phyloP scores from a whole-genome alignment of 2,797 vertebrate genomes.

The Masticophis lateralis region DNA sequence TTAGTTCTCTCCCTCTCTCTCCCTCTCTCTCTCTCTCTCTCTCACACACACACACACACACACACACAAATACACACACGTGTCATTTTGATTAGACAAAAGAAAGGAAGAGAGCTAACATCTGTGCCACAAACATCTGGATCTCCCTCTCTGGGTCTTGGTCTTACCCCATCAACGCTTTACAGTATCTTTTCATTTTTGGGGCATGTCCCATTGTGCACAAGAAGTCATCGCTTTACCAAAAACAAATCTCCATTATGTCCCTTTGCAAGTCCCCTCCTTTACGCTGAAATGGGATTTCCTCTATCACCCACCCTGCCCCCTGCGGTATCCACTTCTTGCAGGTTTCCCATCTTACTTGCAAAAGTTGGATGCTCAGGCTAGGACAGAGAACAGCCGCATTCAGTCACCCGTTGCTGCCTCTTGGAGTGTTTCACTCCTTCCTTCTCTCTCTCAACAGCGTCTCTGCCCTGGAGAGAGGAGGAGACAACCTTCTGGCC shows the following conservation, averaged over 20 bases:
- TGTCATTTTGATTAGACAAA: neutral
- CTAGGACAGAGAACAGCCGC: neutral
- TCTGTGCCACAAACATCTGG: neutral
- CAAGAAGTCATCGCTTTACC: neutral
- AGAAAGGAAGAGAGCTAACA: neutral
- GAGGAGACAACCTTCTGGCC: conserved; percentile 13
- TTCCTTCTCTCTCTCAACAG: neutral
- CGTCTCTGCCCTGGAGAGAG: conserved; percentile 7
- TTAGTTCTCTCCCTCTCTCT: neutral
- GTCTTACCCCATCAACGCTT: neutral
- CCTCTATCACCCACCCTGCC: too few species aligned
- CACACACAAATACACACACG: neutral
- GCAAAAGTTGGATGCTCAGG: neutral
- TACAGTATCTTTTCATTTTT: neutral
- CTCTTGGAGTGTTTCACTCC: neutral
- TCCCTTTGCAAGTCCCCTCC: neutral
- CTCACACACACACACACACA: too few species aligned
- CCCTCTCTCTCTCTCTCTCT: too few species aligned
- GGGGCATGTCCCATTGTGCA: neutral
- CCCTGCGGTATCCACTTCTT: neutral
- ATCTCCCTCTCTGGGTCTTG: neutral
- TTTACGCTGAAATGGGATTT: neutral
- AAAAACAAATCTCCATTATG: neutral
- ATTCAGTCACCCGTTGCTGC: neutral
- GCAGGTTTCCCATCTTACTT: conserved; percentile 6